Conservation (phyloP, 1,140 invertebrate species). For the Aphelenchoides avenae region DNA sequence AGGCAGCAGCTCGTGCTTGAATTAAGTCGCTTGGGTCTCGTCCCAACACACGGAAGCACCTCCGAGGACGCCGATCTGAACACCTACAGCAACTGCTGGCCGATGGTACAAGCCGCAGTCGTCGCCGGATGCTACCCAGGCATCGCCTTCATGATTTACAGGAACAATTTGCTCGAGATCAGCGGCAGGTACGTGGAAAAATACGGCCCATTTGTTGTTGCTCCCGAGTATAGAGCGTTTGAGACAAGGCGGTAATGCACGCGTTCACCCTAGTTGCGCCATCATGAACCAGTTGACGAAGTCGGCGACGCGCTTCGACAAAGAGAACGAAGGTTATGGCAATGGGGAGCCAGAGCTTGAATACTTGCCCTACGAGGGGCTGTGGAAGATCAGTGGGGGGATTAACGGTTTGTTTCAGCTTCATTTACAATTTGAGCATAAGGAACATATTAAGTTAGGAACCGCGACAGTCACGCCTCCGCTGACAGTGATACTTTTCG, state of each 20-base stretch:
- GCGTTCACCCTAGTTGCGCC: constrained; percentile 43
- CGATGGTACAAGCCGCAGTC: constrained; percentile 56
- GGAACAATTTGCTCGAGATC: too few relatives aligned
- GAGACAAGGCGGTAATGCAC: constrained; percentile 22
- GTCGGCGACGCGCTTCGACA: not conserved
- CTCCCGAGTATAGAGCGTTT: too few relatives aligned
- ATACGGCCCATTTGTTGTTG: too few relatives aligned
- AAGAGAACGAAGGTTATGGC: too few relatives aligned
- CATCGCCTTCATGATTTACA: constrained; percentile 40
- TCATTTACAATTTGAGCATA: too few relatives aligned
- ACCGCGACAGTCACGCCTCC: constrained; percentile 53
- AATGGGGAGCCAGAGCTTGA: constrained; percentile 46
- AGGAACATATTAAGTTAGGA: constrained; percentile 26
- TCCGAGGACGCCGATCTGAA: constrained; percentile 38
- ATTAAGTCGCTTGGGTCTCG: constrained; percentile 36
- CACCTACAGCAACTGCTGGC: constrained; percentile 41
- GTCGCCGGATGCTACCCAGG: constrained; percentile 58
- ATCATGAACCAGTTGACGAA: constrained; percentile 40
- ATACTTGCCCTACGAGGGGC: constrained; percentile 51
- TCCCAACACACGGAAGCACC: constrained; percentile 14
- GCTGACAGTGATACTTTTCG: constrained; percentile 45
- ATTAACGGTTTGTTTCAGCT: constrained; percentile 45
- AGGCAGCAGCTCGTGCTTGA: constrained; percentile 48
- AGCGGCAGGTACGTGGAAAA: too few relatives aligned
- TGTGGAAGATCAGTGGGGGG: constrained; percentile 48